These are phyloP conservation scores for Proterorhinus semilunaris DNA, from an alignment of 2,113 vertebrate species.

Conservation along the genomic window DNA sequence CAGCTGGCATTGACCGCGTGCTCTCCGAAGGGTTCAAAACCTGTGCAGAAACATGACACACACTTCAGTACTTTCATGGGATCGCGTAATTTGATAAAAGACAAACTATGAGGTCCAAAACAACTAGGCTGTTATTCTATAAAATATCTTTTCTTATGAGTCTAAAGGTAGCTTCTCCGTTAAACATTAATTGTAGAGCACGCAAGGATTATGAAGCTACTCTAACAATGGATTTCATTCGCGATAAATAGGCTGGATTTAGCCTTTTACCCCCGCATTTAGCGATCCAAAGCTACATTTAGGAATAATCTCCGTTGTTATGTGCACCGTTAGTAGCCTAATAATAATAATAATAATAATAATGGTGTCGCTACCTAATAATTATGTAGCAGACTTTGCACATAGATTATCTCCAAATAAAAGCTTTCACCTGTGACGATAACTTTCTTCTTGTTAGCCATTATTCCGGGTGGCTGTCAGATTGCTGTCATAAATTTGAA, in stretches of 20 bases:
- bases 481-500: conserved; percentile 13
- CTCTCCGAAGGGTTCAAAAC: conserved; percentile 77
- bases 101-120: too few relatives aligned
- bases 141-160: conserved; percentile 8
- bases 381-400: not conserved
- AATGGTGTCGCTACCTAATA: not conserved
- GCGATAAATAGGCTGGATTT: not conserved
- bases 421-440: conserved; percentile 70
- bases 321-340: not conserved
- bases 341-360: not conserved
- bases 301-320: not conserved
- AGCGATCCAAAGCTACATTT: not conserved
- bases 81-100: not conserved
- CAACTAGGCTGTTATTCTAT: not conserved
- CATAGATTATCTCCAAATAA: not conserved
- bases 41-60: conserved; percentile 37
- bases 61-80: not conserved
- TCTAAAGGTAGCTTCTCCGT: conserved; percentile 44
- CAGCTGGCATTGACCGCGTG: conserved; percentile 76
- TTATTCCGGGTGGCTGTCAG: conserved; percentile 25
- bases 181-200: not conserved
- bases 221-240: too few relatives aligned
- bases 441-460: conserved; percentile 72
- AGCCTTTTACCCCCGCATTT: not conserved
- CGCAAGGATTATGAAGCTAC: not conserved